Conservation (phyloP, 2,888 invertebrate genomes). For the Eutolmus rufibarbis region DNA sequence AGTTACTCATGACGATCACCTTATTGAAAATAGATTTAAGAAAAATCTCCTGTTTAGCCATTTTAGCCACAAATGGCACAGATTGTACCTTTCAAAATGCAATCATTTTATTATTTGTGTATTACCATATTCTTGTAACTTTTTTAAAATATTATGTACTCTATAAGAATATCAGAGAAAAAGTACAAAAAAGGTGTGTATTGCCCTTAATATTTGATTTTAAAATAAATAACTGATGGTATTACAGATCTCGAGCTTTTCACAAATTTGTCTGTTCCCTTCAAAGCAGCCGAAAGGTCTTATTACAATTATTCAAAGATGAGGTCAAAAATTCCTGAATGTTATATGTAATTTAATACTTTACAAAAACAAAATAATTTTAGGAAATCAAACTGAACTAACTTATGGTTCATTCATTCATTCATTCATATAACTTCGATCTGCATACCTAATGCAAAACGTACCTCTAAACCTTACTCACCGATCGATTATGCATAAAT, state of each 20-base stretch:
- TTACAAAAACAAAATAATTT: background rate
- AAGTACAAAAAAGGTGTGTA: background rate
- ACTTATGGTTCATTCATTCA: background rate
- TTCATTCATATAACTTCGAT: background rate
- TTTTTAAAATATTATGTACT: no score
- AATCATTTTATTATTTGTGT: no score
- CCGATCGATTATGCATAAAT: background rate
- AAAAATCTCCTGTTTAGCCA: no score
- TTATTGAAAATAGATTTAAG: no score
- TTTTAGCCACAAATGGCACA: no score
- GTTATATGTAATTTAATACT: background rate
- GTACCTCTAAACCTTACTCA: background rate
- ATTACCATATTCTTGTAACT: no score
- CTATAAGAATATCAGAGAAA: no score
- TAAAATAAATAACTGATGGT: background rate
- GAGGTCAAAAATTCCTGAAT: background rate
- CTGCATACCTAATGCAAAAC: background rate
- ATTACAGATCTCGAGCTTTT: no score
- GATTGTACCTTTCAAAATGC: no score
- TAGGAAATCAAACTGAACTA: background rate
- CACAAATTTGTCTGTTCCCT: background rate
- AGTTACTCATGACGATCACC: no score
- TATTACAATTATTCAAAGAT: background rate
- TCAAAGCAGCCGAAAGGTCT: background rate
- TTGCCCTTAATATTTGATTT: background rate